Percentiles rank a stretch among this genome's conserved stretches.
phyloP scores from a whole-genome alignment of 2,113 vertebrate species.

The Columba livia region DNA sequence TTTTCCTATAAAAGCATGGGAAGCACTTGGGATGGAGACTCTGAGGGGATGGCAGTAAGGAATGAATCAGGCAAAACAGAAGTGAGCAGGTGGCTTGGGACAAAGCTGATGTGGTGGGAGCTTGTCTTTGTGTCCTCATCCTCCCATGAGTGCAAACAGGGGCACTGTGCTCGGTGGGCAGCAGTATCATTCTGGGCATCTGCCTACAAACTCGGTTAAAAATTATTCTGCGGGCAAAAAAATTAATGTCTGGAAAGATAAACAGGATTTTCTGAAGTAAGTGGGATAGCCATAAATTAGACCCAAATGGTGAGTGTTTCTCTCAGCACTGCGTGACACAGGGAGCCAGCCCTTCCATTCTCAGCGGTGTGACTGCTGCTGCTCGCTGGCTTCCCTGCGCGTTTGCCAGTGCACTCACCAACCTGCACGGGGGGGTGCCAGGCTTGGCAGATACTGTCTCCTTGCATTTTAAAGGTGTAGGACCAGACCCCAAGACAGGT shows the following conservation, averaged over 20 bases:
- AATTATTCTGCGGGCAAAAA: background rate
- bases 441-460: background rate
- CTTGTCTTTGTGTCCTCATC: background rate
- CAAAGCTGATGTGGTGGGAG: background rate
- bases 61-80: background rate
- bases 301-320: background rate
- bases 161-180: accelerated
- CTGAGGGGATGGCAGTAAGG: background rate
- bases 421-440: background rate
- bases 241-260: background rate
- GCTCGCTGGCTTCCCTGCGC: background rate
- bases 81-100: background rate
- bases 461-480: background rate
- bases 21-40: background rate
- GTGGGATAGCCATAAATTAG: background rate
- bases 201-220: background rate
- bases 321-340: background rate
- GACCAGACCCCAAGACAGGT: background rate
- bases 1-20: background rate
- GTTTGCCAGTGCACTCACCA: background rate
- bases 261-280: conserved; percentile 12
- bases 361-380: background rate
- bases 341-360: background rate
- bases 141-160: accelerated
- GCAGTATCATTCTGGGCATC: background rate